Conservation (phyloP, 2,113 vertebrate species). For the Notiomystis cincta region DNA sequence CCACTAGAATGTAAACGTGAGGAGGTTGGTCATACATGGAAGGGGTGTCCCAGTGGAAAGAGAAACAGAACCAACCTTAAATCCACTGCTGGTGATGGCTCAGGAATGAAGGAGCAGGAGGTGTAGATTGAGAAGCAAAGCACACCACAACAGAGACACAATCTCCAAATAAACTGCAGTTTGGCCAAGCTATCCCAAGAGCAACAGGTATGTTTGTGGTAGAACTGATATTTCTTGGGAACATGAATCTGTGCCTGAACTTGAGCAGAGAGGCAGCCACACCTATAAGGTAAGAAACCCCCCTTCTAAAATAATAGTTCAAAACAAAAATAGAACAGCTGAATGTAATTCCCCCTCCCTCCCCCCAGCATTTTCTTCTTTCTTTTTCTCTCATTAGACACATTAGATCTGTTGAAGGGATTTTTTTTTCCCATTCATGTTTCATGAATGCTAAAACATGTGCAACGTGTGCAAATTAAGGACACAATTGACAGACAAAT, state of each 20-base stretch:
- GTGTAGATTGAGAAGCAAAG: background rate
- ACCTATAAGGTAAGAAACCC: background rate
- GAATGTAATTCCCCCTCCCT: background rate
- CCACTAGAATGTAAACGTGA: background rate
- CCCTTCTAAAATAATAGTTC: background rate
- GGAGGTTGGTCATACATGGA: background rate
- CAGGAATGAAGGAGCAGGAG: background rate
- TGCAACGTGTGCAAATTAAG: background rate
- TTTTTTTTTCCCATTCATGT: background rate
- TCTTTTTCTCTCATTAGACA: background rate
- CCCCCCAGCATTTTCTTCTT: background rate
- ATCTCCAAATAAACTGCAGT: background rate
- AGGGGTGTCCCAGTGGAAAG: background rate
- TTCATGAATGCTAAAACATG: background rate
- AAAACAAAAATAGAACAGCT: background rate
- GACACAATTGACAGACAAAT: background rate
- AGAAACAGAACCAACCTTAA: background rate
- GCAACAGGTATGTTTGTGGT: background rate
- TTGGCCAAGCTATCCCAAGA: background rate
- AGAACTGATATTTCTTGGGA: background rate
- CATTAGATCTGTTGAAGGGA: background rate
- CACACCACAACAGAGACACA: accelerated
- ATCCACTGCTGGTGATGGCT: background rate
- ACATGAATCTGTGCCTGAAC: background rate
- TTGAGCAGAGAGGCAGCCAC: background rate